Evolutionary conservation across 2,113 vertebrate species (phyloP), one percentile per base, ranked within the genome.

Genomic region (Clarias gariepinus): DNA sequence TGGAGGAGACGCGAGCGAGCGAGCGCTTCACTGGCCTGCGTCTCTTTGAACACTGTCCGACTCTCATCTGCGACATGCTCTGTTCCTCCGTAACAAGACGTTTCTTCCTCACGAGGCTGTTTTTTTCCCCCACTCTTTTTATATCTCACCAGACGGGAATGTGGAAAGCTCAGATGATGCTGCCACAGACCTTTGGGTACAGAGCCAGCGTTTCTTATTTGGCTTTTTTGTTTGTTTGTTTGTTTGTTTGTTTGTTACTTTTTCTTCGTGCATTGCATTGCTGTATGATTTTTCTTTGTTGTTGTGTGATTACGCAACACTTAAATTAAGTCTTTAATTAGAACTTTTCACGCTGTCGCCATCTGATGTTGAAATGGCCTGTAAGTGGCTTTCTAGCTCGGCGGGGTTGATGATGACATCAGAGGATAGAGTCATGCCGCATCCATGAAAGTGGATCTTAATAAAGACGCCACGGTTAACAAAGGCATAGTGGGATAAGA

Each of bases 61-160:
- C 93, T 93, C 92, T 94, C 93, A 95, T 95, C 93, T 92, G 91
- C 92, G 87, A 92, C 94, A 93, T 93, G 94, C 93, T 94, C 93
- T 91, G 92, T 94, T 94, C 92, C 93, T 93, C 93, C 90, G 88
- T 94, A 94, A 95, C 94, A 94, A 95, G 93, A 91, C 90, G 88
- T 88, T 90, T 90, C 68, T 87, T 85, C 84, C 88, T 88, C 83
- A 76, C 83, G 58, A 81, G 83, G 69, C 90, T 89, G 53, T 89
- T 61, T 89, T 85, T 77, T 76, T 33, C 82, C 28, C 60, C n/a
- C 28, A 18, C 87, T 61, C 33, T 33, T 64, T 85, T 81, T 81
- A 81, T 69, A 68, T 60, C 47, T 61, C 61, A 66, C 81, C 80
- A 77, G 89, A 86, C 83, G 78, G 61, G 41, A 73, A 61, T 84